These are phyloP conservation scores for Phrynocephalus guinanensis DNA, from an alignment of 2,797 vertebrate species.

Conservation along the genomic window DNA sequence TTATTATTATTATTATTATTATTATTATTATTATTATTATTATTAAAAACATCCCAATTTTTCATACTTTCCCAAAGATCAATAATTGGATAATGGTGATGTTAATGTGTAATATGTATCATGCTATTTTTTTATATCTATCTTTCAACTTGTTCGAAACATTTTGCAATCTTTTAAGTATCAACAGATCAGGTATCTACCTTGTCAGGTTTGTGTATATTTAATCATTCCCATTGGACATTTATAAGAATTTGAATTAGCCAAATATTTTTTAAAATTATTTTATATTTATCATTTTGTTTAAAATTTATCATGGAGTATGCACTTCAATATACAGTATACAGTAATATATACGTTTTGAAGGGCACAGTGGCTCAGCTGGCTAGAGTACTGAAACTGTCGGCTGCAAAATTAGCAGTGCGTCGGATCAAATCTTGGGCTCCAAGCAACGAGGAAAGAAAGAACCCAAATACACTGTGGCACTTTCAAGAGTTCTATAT, in stretches of 20 bases:
- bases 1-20: too few relatives aligned
- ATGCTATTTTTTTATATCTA: not conserved
- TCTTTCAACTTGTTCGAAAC: not conserved
- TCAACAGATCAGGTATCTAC: not conserved
- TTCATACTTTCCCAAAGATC: not conserved
- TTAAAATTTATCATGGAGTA: not conserved
- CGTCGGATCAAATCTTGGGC: too few relatives aligned
- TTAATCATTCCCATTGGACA: not conserved
- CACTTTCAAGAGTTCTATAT: too few relatives aligned
- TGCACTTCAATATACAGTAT: not conserved
- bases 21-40: too few relatives aligned
- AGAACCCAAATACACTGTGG: too few relatives aligned
- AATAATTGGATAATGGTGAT: not conserved
- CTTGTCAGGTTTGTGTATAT: not conserved
- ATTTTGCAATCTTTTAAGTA: not conserved
- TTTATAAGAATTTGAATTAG: not conserved
- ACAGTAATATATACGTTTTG: too few relatives aligned
- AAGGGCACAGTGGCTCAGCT: too few relatives aligned
- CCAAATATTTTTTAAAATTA: not conserved
- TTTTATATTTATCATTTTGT: not conserved
- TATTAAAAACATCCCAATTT: not conserved
- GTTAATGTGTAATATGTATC: not conserved
- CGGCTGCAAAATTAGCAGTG: too few relatives aligned
- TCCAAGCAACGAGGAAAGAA: too few relatives aligned
- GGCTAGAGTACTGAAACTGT: too few relatives aligned